Conservation (phyloP, 2,113 vertebrate species). For the Lampris incognitus region DNA sequence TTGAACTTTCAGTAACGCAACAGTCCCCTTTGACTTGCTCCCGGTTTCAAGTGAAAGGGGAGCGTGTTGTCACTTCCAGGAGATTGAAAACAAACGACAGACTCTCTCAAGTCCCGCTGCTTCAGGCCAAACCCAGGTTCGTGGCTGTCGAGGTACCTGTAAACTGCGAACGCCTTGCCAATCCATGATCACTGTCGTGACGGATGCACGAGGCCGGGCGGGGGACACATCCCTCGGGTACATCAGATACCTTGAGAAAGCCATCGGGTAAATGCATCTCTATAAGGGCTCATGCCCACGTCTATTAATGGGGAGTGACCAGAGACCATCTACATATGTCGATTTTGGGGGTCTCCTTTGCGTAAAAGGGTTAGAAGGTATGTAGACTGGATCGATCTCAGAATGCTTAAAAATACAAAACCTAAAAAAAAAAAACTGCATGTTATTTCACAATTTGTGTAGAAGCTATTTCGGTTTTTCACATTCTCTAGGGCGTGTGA, state of each 20-base stretch:
- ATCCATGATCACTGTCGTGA: conserved; percentile 22
- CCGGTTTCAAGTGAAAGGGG: neutral
- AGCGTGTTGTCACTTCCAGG: neutral
- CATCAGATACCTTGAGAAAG: conserved; percentile 27
- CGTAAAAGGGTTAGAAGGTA: conserved; percentile 49
- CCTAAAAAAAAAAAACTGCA: conserved; percentile 42
- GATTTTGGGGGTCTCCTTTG: conserved; percentile 37
- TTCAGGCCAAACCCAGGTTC: conserved; percentile 13
- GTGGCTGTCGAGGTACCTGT: neutral
- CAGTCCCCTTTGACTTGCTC: conserved; percentile 26
- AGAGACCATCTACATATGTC: neutral
- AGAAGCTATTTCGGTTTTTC: conserved; percentile 50
- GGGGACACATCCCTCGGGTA: conserved; percentile 41
- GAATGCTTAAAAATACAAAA: conserved; percentile 21
- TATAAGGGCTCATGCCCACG: conserved; percentile 31
- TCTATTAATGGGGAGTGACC: neutral
- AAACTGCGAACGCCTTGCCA: neutral
- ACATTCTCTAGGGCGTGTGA: conserved; percentile 69
- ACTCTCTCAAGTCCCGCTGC: conserved; percentile 30
- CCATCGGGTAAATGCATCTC: neutral
- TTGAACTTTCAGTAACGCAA: conserved; percentile 40
- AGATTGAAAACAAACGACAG: conserved; percentile 25
- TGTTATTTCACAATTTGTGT: conserved; percentile 29
- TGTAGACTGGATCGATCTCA: conserved; percentile 14
- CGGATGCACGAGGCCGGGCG: conserved; percentile 33